Evolutionary conservation across 2,113 vertebrate species (phyloP).

Genomic region (Crotophaga sulcirostris): DNA sequence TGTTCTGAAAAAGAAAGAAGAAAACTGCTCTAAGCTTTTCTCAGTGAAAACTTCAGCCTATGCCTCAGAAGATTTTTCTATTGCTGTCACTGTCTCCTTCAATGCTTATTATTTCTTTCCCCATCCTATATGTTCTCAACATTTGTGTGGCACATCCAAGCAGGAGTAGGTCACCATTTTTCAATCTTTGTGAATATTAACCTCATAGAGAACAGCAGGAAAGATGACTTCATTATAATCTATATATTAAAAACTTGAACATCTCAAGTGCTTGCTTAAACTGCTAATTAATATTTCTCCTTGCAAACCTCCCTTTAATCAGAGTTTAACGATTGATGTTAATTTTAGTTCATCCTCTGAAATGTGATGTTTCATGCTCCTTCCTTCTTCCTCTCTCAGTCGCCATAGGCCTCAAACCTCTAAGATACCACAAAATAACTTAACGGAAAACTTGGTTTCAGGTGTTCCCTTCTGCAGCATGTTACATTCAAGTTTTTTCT

Average conservation of each 20-base stretch:
- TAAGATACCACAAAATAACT: neutral
- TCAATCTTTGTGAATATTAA: neutral
- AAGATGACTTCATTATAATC: neutral
- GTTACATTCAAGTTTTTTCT: neutral
- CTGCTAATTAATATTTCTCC: neutral
- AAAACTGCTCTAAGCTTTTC: neutral
- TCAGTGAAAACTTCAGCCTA: neutral
- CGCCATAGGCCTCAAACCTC: neutral
- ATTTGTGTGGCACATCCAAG: neutral
- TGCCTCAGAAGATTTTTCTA: neutral
- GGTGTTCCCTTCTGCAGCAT: neutral
- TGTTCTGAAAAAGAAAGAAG: neutral
- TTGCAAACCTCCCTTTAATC: constrained; percentile 4
- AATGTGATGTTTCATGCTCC: neutral
- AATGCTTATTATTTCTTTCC: neutral
- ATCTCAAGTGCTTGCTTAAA: neutral
- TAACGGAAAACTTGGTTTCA: neutral
- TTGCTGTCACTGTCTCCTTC: neutral
- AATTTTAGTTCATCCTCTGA: neutral
- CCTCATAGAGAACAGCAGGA: neutral
- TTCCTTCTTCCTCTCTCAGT: neutral
- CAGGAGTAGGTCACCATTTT: neutral
- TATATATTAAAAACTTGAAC: constrained; percentile 1
- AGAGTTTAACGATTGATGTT: neutral
- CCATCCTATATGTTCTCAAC: neutral